phyloP scores from a whole-genome alignment of 2,113 vertebrate genomes.

The Odocoileus hemionus region DNA sequence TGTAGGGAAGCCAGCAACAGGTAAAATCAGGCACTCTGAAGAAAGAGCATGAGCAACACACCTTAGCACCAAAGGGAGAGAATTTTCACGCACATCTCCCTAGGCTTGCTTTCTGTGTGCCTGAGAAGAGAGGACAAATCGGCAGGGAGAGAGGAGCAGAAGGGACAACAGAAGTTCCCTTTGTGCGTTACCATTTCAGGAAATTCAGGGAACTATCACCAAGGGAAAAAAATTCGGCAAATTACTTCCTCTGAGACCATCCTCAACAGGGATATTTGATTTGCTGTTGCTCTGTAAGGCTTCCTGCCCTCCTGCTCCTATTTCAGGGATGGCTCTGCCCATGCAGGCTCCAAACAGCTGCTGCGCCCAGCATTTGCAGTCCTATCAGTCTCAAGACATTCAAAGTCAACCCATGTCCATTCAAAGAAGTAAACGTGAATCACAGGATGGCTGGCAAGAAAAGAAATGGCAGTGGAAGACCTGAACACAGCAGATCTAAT shows the following conservation, averaged over 20 bases:
- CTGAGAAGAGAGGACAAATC: not conserved
- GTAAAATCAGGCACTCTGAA: not conserved
- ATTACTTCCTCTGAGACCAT: constrained; percentile 14
- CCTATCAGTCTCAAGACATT: not conserved
- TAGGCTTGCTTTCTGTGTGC: not conserved
- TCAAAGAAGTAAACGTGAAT: not conserved
- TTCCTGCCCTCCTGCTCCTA: not conserved
- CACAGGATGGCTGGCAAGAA: not conserved
- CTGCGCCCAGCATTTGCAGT: not conserved
- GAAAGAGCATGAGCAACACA: not conserved
- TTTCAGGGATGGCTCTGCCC: not conserved
- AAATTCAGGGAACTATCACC: constrained; percentile 1
- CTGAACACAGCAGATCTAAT: constrained; percentile 21
- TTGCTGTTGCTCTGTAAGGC: not conserved
- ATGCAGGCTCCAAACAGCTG: not conserved
- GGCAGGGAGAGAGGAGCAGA: not conserved
- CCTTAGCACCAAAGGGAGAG: not conserved
- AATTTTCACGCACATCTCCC: not conserved
- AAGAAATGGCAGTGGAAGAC: not conserved
- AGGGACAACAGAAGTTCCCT: not conserved
- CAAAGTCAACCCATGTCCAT: not conserved
- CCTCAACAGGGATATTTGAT: not conserved
- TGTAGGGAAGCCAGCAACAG: not conserved
- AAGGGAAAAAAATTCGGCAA: not conserved
- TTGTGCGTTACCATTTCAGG: not conserved